phyloP scores from a whole-genome alignment of 2,113 vertebrate genomes.

The Sinosuthora webbiana region DNA sequence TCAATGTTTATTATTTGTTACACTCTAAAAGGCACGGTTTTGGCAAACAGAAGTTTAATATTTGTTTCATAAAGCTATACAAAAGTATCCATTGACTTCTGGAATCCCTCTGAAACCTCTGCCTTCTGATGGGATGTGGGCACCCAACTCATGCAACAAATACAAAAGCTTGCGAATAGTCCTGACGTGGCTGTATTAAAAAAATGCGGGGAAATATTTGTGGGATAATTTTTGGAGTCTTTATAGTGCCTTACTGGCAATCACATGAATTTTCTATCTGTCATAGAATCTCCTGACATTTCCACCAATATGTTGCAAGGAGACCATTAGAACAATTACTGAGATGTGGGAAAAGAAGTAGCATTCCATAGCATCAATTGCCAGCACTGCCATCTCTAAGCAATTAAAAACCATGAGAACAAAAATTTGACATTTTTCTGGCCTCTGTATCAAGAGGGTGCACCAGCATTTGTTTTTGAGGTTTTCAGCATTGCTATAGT shows the following conservation, averaged over 20 bases:
- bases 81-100: background rate
- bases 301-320: constrained; percentile 56
- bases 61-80: background rate
- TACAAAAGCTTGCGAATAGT: background rate
- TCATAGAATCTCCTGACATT: constrained; percentile 64
- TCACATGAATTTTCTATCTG: constrained; percentile 56
- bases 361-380: constrained; percentile 45
- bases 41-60: background rate
- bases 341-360: constrained; percentile 57
- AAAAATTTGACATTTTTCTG: constrained; percentile 1
- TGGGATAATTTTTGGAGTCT: constrained; percentile 51
- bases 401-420: constrained; percentile 29
- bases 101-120: background rate
- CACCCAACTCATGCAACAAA: background rate
- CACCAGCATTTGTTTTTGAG: background rate
- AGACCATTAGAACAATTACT: constrained; percentile 55
- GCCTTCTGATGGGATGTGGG: constrained; percentile 10
- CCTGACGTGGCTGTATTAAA: constrained; percentile 28
- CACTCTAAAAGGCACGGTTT: background rate
- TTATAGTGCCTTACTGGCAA: constrained; percentile 49
- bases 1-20: background rate
- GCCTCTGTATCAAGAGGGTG: background rate
- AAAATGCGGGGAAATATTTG: constrained; percentile 60
- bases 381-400: constrained; percentile 18
- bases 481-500: background rate